Evolutionary conservation across 2,797 vertebrate genomes (phyloP).

Genomic region (Siniperca obscura): DNA sequence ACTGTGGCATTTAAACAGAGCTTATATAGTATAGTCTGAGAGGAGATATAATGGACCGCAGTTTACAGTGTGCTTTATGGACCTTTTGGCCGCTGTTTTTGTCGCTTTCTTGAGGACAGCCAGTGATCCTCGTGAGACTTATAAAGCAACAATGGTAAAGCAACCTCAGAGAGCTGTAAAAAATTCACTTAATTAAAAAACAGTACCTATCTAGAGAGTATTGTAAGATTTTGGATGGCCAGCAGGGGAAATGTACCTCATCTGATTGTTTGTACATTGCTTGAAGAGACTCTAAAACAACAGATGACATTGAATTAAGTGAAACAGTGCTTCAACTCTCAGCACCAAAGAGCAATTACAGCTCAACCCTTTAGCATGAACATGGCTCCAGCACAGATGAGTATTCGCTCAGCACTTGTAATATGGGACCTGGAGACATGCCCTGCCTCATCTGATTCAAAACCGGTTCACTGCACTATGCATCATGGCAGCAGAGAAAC

Average conservation of each 20-base stretch:
- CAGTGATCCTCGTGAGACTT: constrained; percentile 39
- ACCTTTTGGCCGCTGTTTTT: constrained; percentile 31
- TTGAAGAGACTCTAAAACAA: constrained; percentile 15
- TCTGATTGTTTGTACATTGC: neutral
- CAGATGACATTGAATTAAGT: constrained; percentile 11
- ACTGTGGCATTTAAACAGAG: constrained; percentile 22
- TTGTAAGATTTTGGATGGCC: constrained; percentile 12
- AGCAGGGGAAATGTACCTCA: constrained; percentile 21
- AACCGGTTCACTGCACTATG: constrained; percentile 37
- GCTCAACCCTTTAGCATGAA: constrained; percentile 24
- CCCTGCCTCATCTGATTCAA: constrained; percentile 42
- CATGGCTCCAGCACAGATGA: constrained; percentile 24
- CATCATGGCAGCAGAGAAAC: constrained; percentile 21
- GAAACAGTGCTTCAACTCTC: neutral
- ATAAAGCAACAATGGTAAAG: constrained; percentile 48
- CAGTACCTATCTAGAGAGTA: neutral
- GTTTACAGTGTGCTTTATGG: constrained; percentile 59
- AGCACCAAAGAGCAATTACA: constrained; percentile 20
- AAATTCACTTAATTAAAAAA: constrained; percentile 49
- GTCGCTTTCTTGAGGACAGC: constrained; percentile 29
- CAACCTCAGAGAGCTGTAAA: constrained; percentile 35
- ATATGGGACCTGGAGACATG: constrained; percentile 43
- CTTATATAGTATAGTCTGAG: constrained; percentile 3
- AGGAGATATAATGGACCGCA: constrained; percentile 16
- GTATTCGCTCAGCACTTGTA: constrained; percentile 35